These are phyloP conservation scores for Cydia pomonella DNA, from an alignment of 1,140 invertebrate genomes.

Conservation along the genomic window DNA sequence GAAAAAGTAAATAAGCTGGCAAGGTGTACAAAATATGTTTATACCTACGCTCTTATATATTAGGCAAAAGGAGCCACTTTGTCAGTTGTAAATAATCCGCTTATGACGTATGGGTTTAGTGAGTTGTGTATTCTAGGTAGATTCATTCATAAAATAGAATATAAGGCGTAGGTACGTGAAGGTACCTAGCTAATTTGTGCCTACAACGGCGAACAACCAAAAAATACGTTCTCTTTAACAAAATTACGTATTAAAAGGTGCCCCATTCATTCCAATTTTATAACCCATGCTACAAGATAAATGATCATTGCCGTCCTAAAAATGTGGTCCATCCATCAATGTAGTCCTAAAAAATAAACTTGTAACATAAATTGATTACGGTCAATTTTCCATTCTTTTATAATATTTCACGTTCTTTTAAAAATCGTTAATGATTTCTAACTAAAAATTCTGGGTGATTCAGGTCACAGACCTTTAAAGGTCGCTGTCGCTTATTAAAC, in stretches of 20 bases:
- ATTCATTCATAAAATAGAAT: too few relatives aligned
- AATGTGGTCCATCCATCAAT: background rate
- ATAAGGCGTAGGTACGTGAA: too few relatives aligned
- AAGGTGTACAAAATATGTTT: too few relatives aligned
- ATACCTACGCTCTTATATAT: too few relatives aligned
- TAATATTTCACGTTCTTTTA: background rate
- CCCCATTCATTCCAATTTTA: background rate
- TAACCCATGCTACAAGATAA: conserved; percentile 3
- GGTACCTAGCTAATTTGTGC: too few relatives aligned
- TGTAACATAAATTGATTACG: background rate
- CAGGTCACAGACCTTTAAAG: too few relatives aligned
- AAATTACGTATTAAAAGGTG: background rate
- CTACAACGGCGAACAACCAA: background rate
- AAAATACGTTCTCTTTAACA: background rate
- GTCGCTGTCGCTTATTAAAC: too few relatives aligned
- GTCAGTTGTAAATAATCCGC: too few relatives aligned
- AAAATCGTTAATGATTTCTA: background rate
- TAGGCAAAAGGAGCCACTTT: too few relatives aligned
- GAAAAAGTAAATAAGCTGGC: too few relatives aligned
- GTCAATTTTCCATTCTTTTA: background rate
- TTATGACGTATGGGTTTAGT: too few relatives aligned
- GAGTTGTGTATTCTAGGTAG: too few relatives aligned
- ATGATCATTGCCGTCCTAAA: background rate
- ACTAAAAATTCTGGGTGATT: background rate
- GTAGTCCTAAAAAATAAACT: background rate